These are phyloP conservation scores for Cataglyphis hispanica DNA, from an alignment of 1,140 invertebrate genomes.

Conservation along the genomic window DNA sequence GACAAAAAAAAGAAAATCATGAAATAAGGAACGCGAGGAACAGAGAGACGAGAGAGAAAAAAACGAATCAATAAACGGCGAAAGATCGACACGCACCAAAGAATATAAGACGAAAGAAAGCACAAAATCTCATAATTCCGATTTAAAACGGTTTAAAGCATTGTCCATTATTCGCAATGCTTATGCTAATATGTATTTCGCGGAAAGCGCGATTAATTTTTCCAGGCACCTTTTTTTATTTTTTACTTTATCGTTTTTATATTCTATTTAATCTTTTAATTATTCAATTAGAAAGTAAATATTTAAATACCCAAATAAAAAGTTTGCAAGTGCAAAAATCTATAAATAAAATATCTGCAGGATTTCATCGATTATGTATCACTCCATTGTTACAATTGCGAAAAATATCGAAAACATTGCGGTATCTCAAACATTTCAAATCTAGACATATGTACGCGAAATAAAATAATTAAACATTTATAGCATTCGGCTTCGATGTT, in stretches of 20 bases:
- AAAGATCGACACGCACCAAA: conserved; percentile 7
- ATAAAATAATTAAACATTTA: background rate
- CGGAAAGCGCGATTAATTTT: conserved; percentile 29
- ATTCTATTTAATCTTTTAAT: background rate
- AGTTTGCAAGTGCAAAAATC: background rate
- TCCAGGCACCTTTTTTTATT: background rate
- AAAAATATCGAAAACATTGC: background rate
- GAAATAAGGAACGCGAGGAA: background rate
- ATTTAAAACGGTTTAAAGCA: conserved; percentile 19
- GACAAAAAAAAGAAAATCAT: conserved; percentile 8
- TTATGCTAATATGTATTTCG: background rate
- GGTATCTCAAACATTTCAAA: conserved; percentile 6
- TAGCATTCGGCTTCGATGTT: background rate
- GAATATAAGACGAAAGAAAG: background rate
- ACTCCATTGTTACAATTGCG: conserved; percentile 8
- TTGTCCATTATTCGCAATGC: background rate
- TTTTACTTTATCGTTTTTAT: too few relatives aligned
- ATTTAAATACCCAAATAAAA: background rate
- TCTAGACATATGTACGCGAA: background rate
- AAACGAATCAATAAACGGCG: conserved; percentile 55
- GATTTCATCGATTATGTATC: conserved; percentile 8
- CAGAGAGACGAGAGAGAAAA: background rate
- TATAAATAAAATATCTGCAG: background rate
- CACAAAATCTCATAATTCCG: conserved; percentile 31
- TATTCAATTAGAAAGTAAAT: background rate